Evolutionary conservation across 37 sponge, comb jelly and placozoan species (phyloP).

Genomic region (Dysidea cf. avara): DNA sequence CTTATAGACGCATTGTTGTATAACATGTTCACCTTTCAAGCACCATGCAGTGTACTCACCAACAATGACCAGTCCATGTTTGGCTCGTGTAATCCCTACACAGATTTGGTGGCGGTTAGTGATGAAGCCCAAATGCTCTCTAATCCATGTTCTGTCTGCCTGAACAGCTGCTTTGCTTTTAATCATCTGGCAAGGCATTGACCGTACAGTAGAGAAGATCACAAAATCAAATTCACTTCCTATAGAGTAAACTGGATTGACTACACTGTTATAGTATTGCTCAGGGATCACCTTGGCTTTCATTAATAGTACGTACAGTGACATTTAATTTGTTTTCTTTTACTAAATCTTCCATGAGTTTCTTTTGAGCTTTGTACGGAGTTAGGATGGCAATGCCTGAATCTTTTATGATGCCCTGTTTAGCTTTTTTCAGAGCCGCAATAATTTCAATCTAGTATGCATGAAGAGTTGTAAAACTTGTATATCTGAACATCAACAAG

Average conservation of each 20-base stretch:
- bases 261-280: neutral
- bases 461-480: too few species aligned
- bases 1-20: too few species aligned
- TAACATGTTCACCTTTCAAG: too few species aligned
- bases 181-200: conserved; percentile 3
- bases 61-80: conserved; percentile 53
- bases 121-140: too few species aligned
- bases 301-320: conserved; percentile 46
- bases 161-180: conserved; percentile 17
- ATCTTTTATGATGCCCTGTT: neutral
- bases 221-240: conserved; percentile 59
- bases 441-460: too few species aligned
- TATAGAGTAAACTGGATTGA: too few species aligned
- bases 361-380: conserved; percentile 56
- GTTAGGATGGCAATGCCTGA: conserved; percentile 44
- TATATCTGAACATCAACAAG: neutral
- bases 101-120: conserved; percentile 53
- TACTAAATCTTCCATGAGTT: neutral
- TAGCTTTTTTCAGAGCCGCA: conserved; percentile 3
- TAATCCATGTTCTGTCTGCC: conserved; percentile 38
- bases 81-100: conserved; percentile 50
- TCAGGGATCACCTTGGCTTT: conserved; percentile 50
- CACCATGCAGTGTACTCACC: too few species aligned
- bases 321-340: conserved; percentile 2
- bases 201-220: conserved; percentile 49